Percentiles rank a stretch among this genome's conserved stretches.
Conservation (phyloP, 64 coral and sea anemone species). For the Stichodactyla mertensii region DNA sequence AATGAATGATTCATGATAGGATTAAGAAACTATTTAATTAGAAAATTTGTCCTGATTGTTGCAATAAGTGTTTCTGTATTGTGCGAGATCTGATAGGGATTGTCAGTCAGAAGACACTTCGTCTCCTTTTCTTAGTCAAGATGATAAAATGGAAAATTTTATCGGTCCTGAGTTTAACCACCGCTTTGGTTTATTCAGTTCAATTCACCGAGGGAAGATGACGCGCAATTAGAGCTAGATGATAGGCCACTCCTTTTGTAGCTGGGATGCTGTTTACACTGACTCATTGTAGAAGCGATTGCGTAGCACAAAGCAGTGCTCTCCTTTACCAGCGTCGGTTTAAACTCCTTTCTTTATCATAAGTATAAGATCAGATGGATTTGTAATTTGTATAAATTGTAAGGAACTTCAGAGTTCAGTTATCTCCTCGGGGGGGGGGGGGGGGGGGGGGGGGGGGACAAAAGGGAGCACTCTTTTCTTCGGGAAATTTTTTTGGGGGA, state of each 20-base stretch:
- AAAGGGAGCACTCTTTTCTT: too few relatives aligned
- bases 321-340: too few relatives aligned
- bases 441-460: too few relatives aligned
- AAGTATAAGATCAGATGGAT: too few relatives aligned
- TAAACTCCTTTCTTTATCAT: too few relatives aligned
- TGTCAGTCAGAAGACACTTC: neutral
- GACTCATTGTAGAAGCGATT: too few relatives aligned
- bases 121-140: neutral
- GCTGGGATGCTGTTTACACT: too few relatives aligned
- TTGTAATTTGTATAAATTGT: neutral
- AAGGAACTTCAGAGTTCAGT: neutral
- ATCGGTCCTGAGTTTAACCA: neutral
- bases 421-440: neutral
- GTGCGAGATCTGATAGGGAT: neutral
- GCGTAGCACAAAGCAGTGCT: too few relatives aligned
- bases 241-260: too few relatives aligned
- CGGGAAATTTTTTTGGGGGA: too few relatives aligned
- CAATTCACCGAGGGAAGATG: neutral
- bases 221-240: too few relatives aligned
- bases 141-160: neutral
- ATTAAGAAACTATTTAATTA: neutral
- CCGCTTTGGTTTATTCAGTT: neutral
- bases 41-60: neutral
- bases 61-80: neutral
- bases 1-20: neutral